Conservation (phyloP, 2,888 invertebrate species). For the Xanthorhoe spadicearia region DNA sequence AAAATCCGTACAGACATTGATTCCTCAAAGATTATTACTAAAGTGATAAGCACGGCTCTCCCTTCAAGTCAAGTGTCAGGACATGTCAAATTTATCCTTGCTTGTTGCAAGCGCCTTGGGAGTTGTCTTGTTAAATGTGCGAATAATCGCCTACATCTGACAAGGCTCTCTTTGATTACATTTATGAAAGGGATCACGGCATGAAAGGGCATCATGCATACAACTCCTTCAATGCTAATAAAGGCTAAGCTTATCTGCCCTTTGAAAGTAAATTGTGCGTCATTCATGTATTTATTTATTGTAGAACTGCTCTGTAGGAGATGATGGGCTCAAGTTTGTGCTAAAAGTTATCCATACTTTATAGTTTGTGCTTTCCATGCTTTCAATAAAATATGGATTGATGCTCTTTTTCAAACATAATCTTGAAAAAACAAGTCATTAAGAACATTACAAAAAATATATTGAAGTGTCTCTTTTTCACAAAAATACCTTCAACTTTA, state of each 20-base stretch:
- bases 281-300: conserved; percentile 15
- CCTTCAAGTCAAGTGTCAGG: conserved; percentile 46
- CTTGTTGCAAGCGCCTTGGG: conserved; percentile 46
- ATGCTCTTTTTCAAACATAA: no score
- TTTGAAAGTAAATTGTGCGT: conserved; percentile 20
- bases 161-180: conserved; percentile 31
- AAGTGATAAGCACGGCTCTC: conserved; percentile 21
- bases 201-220: conserved; percentile 22
- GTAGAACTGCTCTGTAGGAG: neutral
- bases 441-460: no score
- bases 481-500: no score
- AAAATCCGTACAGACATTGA: neutral
- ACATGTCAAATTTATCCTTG: conserved; percentile 62
- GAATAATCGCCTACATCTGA: conserved; percentile 38
- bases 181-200: conserved; percentile 24
- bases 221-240: conserved; percentile 27
- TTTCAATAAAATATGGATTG: no score
- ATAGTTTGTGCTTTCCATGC: no score
- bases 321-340: neutral
- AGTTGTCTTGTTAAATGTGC: conserved; percentile 42
- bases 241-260: conserved; percentile 13
- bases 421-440: no score
- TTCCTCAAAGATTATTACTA: conserved; percentile 4
- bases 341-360: no score
- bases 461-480: no score